phyloP scores from a whole-genome alignment of 1,140 invertebrate species.

The Philopotamus ludificatus region DNA sequence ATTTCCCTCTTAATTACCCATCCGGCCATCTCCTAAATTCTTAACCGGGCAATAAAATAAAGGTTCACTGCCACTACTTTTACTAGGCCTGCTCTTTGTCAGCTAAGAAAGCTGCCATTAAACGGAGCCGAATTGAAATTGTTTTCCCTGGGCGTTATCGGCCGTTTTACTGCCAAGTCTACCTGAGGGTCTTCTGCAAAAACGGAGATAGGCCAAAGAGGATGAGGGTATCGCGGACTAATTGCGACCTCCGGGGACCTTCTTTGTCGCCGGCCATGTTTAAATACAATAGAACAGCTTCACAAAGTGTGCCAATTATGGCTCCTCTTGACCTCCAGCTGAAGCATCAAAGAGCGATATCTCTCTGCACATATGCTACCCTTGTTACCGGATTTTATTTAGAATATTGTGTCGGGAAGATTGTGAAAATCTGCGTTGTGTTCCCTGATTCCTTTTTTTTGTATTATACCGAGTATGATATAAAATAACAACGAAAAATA shows the following conservation, averaged over 20 bases:
- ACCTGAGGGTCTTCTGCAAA: neutral
- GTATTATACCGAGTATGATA: too few relatives aligned
- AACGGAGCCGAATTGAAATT: neutral
- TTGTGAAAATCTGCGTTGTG: too few relatives aligned
- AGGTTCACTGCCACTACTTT: too few relatives aligned
- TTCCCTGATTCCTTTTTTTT: too few relatives aligned
- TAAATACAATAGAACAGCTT: constrained; percentile 1
- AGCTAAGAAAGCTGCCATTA: neutral
- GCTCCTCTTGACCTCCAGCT: neutral
- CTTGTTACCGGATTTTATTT: too few relatives aligned
- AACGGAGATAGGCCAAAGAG: neutral
- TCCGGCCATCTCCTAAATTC: too few relatives aligned
- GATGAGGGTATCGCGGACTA: neutral
- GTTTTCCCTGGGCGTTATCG: neutral
- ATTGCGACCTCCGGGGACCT: neutral
- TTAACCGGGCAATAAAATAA: too few relatives aligned
- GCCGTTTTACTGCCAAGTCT: neutral
- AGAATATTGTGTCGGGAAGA: too few relatives aligned
- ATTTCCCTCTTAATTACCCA: too few relatives aligned
- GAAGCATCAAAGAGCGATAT: constrained; percentile 6
- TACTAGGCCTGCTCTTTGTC: neutral
- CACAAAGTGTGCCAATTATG: constrained; percentile 10
- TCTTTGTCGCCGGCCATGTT: neutral
- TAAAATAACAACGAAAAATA: too few relatives aligned
- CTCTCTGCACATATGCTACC: too few relatives aligned